Conservation (phyloP, 2,797 vertebrate species). For the Muraenolepis orangiensis region DNA sequence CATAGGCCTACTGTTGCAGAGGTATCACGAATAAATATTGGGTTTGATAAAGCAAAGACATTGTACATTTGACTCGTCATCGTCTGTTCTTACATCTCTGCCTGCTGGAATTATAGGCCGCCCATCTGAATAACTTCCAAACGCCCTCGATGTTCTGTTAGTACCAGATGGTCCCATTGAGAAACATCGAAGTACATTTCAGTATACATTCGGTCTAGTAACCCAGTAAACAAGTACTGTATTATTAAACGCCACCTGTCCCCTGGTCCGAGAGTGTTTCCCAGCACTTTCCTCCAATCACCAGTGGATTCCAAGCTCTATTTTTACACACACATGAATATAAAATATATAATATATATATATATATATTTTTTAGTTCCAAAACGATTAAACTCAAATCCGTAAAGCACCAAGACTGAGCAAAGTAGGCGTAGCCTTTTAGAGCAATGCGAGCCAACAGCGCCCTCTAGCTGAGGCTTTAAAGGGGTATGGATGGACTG, state of each 20-base stretch:
- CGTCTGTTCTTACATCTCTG: too few relatives aligned
- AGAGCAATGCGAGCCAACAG: constrained; percentile 21
- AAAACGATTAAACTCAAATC: too few relatives aligned
- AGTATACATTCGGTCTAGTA: constrained; percentile 11
- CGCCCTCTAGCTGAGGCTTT: constrained; percentile 44
- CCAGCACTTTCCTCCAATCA: constrained; percentile 19
- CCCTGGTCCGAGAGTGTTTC: constrained; percentile 31
- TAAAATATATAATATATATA: too few relatives aligned
- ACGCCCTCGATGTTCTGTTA: neutral
- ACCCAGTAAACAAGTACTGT: constrained; percentile 44
- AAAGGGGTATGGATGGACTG: too few relatives aligned
- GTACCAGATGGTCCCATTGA: neutral
- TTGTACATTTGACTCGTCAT: too few relatives aligned
- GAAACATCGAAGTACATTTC: neutral
- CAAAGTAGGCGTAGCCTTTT: neutral
- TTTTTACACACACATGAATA: constrained; percentile 28
- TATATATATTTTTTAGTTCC: too few relatives aligned
- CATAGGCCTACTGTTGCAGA: too few relatives aligned
- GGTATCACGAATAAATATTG: too few relatives aligned
- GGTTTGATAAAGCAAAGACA: too few relatives aligned
- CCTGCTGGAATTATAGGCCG: too few relatives aligned
- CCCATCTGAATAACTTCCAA: too few relatives aligned
- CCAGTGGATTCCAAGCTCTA: constrained; percentile 46
- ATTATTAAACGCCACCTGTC: constrained; percentile 68
- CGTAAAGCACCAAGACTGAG: neutral